A percentile compares a stretch with the other conserved stretches of the same genome.
Conservation (phyloP, 2,888 invertebrate species). For the Stictocephala bisonia region DNA sequence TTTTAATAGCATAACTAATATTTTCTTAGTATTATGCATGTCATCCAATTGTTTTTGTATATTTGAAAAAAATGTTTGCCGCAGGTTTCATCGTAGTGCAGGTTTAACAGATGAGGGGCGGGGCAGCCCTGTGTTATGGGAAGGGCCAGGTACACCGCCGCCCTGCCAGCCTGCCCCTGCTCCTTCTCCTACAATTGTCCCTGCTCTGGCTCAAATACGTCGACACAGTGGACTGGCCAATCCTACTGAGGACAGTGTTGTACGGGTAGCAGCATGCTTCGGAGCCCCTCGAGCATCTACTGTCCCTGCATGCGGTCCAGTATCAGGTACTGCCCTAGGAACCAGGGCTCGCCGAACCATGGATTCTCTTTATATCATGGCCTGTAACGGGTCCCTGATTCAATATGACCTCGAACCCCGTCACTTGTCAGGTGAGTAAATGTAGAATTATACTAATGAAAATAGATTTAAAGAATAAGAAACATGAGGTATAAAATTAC, state of each 20-base stretch:
- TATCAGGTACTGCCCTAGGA: no score
- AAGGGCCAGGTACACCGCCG: conserved; percentile 62
- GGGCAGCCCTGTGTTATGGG: conserved; percentile 71
- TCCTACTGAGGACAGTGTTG: conserved; percentile 25
- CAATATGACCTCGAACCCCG: conserved; percentile 90
- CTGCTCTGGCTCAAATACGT: conserved; percentile 53
- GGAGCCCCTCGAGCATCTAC: conserved; percentile 64
- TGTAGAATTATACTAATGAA: conserved; percentile 23
- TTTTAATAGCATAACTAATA: no score
- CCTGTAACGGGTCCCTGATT: conserved; percentile 86
- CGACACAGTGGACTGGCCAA: conserved; percentile 10
- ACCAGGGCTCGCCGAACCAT: conserved; percentile 25
- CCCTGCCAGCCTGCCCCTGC: conserved; percentile 36
- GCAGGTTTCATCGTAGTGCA: conserved; percentile 93
- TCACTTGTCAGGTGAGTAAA: conserved; percentile 68
- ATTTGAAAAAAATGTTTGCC: no score
- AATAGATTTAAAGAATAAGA: no score
- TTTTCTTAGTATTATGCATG: no score
- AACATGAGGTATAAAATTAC: no score
- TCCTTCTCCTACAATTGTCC: conserved; percentile 47
- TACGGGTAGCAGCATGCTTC: conserved; percentile 72
- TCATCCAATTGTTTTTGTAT: no score
- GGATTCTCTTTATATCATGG: conserved; percentile 91
- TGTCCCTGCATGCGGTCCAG: conserved; percentile 20
- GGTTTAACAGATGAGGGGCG: conserved; percentile 81